Conservation (phyloP, 2,113 vertebrate genomes). For the Mesocricetus auratus region DNA sequence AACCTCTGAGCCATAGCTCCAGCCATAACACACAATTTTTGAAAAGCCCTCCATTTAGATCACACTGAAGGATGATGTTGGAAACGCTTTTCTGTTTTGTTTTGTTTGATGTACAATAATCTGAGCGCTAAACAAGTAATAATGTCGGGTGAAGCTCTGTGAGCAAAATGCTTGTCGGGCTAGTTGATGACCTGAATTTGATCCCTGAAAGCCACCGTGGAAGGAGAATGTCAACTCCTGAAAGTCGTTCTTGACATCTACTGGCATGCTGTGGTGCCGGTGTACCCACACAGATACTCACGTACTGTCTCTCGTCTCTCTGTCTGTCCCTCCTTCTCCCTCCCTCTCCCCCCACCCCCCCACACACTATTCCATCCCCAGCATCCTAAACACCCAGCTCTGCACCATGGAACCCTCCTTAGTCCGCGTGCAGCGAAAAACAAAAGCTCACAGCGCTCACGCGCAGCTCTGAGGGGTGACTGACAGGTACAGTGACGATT, state of each 20-base stretch:
- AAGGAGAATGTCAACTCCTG: not conserved
- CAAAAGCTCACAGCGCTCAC: not conserved
- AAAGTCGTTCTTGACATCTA: not conserved
- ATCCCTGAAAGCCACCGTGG: not conserved
- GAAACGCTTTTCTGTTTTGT: not conserved
- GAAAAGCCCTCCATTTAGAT: not conserved
- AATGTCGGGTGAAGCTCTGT: not conserved
- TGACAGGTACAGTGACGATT: not conserved
- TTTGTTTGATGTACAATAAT: not conserved
- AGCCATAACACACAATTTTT: not conserved
- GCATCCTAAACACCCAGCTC: too few species aligned
- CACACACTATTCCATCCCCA: not conserved
- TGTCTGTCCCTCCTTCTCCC: too few species aligned
- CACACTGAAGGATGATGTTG: not conserved
- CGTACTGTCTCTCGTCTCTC: too few species aligned
- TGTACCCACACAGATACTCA: too few species aligned
- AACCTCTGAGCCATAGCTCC: not conserved
- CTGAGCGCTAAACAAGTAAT: not conserved
- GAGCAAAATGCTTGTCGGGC: not conserved
- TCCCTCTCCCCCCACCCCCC: not conserved
- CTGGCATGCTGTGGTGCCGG: not conserved
- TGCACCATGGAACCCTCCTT: not conserved
- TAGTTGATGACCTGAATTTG: not conserved
- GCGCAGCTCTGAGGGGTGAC: not conserved
- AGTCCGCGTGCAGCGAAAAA: not conserved